Percentiles rank a stretch among this genome's conserved stretches.
Evolutionary conservation across 1,140 invertebrate genomes (phyloP).

Genomic region (Leucophenga varia): DNA sequence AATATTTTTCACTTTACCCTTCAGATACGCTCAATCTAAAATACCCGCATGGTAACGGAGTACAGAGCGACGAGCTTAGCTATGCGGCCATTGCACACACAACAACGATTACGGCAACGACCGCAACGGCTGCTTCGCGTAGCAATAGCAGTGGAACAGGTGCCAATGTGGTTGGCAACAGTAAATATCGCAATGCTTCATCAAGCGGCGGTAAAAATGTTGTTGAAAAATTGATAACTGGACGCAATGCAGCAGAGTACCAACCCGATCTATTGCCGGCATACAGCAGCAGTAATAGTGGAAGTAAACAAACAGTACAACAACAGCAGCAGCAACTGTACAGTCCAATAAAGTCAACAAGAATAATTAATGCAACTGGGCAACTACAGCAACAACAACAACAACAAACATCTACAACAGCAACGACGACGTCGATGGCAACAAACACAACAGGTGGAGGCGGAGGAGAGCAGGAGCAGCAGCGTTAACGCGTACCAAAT

Average conservation of each 20-base stretch:
- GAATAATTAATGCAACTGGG: slow-evolving; percentile 19
- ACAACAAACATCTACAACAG: slow-evolving; percentile 8
- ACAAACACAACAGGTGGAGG: background rate
- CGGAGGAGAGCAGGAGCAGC: too few species aligned
- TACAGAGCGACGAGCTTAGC: slow-evolving; percentile 3
- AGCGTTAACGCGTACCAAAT: slow-evolving; percentile 25
- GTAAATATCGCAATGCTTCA: slow-evolving; percentile 1
- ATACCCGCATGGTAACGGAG: slow-evolving; percentile 13
- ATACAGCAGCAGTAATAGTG: slow-evolving; percentile 9
- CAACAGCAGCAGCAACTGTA: slow-evolving; percentile 14
- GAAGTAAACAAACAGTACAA: slow-evolving; percentile 3
- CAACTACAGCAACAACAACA: too few species aligned
- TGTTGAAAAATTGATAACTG: background rate
- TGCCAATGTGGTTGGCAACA: slow-evolving; percentile 1
- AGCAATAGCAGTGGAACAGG: background rate
- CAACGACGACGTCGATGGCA: background rate
- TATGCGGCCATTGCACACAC: slow-evolving; percentile 2
- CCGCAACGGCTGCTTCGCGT: background rate
- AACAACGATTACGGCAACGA: background rate
- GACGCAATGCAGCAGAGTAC: slow-evolving; percentile 18
- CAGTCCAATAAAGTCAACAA: slow-evolving; percentile 9
- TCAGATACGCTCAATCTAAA: slow-evolving; percentile 26
- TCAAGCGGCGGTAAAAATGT: background rate
- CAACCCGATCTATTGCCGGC: slow-evolving; percentile 30
- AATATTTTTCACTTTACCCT: too few species aligned